Evolutionary conservation across 1,140 invertebrate genomes (phyloP).

Genomic region (Nasonia giraulti): DNA sequence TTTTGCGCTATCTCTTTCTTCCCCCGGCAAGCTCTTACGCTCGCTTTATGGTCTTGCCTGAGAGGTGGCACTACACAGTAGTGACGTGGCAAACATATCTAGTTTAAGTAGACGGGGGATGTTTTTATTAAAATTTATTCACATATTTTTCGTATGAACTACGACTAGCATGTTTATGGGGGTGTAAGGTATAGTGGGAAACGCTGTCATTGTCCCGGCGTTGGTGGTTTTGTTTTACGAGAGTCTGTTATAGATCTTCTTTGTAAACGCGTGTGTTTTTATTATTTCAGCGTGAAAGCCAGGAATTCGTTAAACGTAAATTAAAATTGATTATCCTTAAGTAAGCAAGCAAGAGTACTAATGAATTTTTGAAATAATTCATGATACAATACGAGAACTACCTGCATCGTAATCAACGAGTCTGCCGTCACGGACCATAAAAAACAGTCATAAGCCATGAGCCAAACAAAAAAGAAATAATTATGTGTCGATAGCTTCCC

Average conservation of each 20-base stretch:
- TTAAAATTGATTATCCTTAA: no score
- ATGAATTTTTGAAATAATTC: no score
- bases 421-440: no score
- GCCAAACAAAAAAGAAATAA: no score
- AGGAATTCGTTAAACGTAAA: no score
- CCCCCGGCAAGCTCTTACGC: neutral
- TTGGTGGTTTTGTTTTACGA: neutral
- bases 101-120: neutral
- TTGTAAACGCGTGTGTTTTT: neutral
- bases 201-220: neutral
- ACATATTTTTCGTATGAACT: neutral
- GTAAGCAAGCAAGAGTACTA: no score
- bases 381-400: no score
- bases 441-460: no score
- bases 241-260: neutral
- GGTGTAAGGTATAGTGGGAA: neutral
- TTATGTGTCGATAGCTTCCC: no score
- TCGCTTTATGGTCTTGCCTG: neutral
- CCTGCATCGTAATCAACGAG: no score
- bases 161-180: neutral
- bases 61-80: neutral
- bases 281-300: neutral
- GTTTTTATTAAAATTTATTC: constrained; percentile 17
- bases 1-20: neutral
- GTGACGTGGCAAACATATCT: neutral